Evolutionary conservation across 1,140 invertebrate genomes (phyloP).

Genomic region (Cardiocondyla obscurior): DNA sequence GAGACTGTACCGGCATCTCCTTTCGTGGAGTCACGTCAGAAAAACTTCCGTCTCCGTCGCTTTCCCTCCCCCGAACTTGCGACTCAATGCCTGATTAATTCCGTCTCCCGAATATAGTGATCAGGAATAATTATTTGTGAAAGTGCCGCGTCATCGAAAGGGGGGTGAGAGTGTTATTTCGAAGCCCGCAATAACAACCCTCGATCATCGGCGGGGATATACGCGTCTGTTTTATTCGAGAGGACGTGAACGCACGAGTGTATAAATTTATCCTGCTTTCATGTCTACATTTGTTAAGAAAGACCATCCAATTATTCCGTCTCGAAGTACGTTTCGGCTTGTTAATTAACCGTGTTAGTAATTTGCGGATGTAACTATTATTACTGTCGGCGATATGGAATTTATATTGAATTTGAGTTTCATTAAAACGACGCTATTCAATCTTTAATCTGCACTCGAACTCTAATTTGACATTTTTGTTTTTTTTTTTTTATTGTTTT

Average conservation of each 20-base stretch:
- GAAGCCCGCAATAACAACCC: background rate
- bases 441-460: background rate
- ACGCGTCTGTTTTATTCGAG: background rate
- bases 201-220: background rate
- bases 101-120: slow-evolving; percentile 21
- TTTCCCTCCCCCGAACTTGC: background rate
- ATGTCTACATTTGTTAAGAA: background rate
- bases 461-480: background rate
- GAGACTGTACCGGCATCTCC: background rate
- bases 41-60: background rate
- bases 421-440: background rate
- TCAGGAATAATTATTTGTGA: slow-evolving; percentile 28
- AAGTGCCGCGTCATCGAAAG: background rate
- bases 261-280: background rate
- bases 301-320: background rate
- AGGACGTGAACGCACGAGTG: background rate
- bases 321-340: background rate
- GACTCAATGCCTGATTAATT: slow-evolving; percentile 53
- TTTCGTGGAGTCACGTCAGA: slow-evolving; percentile 9
- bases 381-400: background rate
- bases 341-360: background rate
- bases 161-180: slow-evolving; percentile 21
- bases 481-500: no score
- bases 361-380: background rate
- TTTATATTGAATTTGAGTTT: background rate